Conservation (phyloP, 2,113 vertebrate species). For the Zosterops borbonicus region DNA sequence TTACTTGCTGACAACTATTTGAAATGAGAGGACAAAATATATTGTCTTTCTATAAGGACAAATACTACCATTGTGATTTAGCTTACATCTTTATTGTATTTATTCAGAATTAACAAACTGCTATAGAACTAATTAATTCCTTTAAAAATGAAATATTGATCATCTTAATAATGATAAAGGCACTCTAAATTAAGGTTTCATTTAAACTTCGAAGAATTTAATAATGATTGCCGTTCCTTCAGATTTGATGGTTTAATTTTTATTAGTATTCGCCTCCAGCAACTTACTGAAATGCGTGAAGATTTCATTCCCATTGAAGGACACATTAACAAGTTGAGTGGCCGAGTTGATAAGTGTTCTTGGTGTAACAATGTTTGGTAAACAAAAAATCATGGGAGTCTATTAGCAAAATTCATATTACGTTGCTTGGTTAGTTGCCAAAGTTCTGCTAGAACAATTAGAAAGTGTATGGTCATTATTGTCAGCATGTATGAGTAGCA, state of each 20-base stretch:
- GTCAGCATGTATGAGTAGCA: not conserved
- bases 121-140: not conserved
- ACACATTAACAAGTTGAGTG: not conserved
- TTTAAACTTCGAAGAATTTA: not conserved
- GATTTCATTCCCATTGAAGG: not conserved
- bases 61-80: not conserved
- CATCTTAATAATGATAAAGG: not conserved
- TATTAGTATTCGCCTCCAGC: not conserved
- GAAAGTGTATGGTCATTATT: not conserved
- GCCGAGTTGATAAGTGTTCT: not conserved
- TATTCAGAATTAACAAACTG: not conserved
- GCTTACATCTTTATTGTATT: not conserved
- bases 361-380: not conserved
- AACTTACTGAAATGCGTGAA: not conserved
- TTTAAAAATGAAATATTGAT: not conserved
- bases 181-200: not conserved
- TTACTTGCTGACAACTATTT: not conserved
- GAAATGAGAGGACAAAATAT: not conserved
- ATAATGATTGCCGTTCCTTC: not conserved
- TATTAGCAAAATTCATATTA: constrained; percentile 7
- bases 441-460: constrained; percentile 32
- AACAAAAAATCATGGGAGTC: not conserved
- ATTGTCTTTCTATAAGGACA: not conserved
- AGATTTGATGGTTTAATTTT: not conserved
- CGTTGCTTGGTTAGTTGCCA: constrained; percentile 22